Percentiles rank a stretch among this genome's conserved stretches.
phyloP scores from a whole-genome alignment of 2,888 invertebrate species.

The Conchocele bisecta region DNA sequence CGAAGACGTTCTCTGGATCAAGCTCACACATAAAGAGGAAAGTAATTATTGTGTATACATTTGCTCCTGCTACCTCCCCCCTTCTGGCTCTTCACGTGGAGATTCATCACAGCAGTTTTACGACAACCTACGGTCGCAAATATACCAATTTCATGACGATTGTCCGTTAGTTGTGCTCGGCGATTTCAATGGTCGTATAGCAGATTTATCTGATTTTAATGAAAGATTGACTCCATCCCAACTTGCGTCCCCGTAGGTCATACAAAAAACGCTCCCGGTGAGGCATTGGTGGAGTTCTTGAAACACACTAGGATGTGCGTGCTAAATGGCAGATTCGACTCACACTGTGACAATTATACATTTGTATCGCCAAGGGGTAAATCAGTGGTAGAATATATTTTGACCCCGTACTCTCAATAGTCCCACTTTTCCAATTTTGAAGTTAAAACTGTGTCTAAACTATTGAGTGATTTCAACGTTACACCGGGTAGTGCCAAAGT shows the following conservation, averaged over 20 bases:
- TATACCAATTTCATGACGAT: not conserved
- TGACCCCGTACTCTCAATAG: not conserved
- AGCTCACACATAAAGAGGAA: not conserved
- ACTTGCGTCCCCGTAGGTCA: not conserved
- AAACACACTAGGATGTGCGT: conserved; percentile 2
- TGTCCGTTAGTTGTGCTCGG: not conserved
- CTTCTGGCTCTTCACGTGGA: not conserved
- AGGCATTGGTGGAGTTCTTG: not conserved
- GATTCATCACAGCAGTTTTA: not conserved
- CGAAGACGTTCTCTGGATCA: not conserved
- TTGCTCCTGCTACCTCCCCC: conserved; percentile 4
- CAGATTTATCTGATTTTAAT: too few species aligned
- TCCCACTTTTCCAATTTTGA: not conserved
- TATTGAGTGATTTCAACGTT: conserved; percentile 1
- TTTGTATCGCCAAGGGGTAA: not conserved
- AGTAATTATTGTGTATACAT: not conserved
- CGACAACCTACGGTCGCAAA: not conserved
- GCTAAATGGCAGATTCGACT: not conserved
- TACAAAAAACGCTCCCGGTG: not conserved
- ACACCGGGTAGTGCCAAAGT: not conserved
- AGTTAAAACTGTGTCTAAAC: conserved; percentile 10
- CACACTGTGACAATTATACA: conserved; percentile 4
- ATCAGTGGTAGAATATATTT: not conserved
- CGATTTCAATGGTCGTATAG: not conserved
- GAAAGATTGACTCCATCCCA: conserved; percentile 1